Conservation (phyloP, 1,140 invertebrate genomes). For the Ctenoplectra terminalis region DNA sequence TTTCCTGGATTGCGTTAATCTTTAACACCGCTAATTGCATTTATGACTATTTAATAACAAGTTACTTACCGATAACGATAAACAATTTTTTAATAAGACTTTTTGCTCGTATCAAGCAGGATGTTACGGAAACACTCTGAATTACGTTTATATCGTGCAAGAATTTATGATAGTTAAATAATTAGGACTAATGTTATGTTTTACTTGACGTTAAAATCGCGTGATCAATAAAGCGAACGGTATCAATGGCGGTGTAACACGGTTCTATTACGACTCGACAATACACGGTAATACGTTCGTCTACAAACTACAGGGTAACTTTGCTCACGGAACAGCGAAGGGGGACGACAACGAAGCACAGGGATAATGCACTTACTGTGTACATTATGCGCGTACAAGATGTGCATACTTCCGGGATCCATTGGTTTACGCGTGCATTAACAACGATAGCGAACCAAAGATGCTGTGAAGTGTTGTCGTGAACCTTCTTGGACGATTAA, state of each 20-base stretch:
- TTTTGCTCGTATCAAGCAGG: too few species aligned
- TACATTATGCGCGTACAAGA: slow-evolving; percentile 27
- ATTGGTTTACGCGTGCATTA: slow-evolving; percentile 2
- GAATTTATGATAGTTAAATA: not conserved
- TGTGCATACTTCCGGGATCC: slow-evolving; percentile 1
- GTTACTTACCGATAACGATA: not conserved
- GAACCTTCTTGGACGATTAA: not conserved
- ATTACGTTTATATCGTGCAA: not conserved
- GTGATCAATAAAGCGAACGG: not conserved
- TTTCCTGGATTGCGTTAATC: not conserved
- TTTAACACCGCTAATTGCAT: slow-evolving; percentile 1
- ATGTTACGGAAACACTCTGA: too few species aligned
- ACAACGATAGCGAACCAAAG: not conserved
- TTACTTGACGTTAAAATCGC: not conserved
- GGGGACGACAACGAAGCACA: slow-evolving; percentile 22
- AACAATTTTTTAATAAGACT: too few species aligned
- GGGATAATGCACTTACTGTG: slow-evolving; percentile 47
- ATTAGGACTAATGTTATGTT: not conserved
- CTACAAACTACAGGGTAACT: slow-evolving; percentile 37
- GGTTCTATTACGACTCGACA: slow-evolving; percentile 8
- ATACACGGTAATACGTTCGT: slow-evolving; percentile 16
- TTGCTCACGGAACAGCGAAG: slow-evolving; percentile 18
- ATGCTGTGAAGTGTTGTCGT: not conserved
- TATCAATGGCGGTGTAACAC: slow-evolving; percentile 2
- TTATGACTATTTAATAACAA: not conserved